Percentiles rank a stretch among this genome's conserved stretches.
Evolutionary conservation across 2,113 vertebrate genomes (phyloP).

Genomic region (Sceloporus undulatus): DNA sequence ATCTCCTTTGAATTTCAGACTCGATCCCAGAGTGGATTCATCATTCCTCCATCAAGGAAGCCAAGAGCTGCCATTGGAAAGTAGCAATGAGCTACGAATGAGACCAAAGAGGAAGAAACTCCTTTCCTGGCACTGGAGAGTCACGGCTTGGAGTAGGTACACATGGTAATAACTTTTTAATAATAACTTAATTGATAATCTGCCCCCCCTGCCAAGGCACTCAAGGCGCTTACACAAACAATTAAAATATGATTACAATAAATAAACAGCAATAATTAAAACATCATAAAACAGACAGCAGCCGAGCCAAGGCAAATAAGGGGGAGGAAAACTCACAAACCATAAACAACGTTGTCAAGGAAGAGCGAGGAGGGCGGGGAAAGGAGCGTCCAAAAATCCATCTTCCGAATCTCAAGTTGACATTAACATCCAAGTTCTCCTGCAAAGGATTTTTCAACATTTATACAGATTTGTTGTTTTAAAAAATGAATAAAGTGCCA

Average conservation of each 20-base stretch:
- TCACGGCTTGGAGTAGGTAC: conserved; percentile 62
- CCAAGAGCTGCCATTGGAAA: not conserved
- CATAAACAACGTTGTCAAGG: conserved; percentile 58
- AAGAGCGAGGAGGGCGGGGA: not conserved
- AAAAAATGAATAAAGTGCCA: conserved; percentile 60
- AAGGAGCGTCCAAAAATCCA: conserved; percentile 55
- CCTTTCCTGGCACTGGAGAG: conserved; percentile 52
- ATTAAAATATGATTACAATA: conserved; percentile 78
- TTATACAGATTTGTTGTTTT: conserved; percentile 60
- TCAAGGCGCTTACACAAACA: conserved; percentile 67
- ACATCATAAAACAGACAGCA: conserved; percentile 74
- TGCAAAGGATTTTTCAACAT: conserved; percentile 62
- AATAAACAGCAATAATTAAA: conserved; percentile 79
- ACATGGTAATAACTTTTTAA: conserved; percentile 71
- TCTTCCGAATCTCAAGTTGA: conserved; percentile 71
- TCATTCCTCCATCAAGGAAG: too few species aligned
- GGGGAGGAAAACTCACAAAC: conserved; percentile 21
- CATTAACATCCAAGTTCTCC: conserved; percentile 70
- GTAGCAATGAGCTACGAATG: not conserved
- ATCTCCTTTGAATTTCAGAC: too few species aligned
- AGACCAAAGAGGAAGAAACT: conserved; percentile 36
- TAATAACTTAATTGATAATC: conserved; percentile 78
- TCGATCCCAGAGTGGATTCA: too few species aligned
- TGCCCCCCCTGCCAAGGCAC: conserved; percentile 64
- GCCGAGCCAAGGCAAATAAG: conserved; percentile 62